Conservation (phyloP, 2,113 vertebrate genomes). For the Orthochromis indermauri region DNA sequence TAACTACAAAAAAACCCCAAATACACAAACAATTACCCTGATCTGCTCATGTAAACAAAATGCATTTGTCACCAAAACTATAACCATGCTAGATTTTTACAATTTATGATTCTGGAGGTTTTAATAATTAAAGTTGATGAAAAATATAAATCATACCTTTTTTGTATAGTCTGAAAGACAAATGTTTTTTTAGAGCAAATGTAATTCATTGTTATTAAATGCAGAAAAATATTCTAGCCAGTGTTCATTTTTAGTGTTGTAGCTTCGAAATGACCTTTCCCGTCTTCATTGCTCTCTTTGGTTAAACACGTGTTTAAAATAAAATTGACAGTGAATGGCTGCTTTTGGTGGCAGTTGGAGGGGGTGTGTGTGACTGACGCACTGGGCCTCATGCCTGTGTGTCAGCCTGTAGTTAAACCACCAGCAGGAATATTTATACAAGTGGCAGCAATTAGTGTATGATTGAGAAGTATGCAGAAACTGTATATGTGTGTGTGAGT, state of each 20-base stretch:
- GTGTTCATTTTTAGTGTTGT: neutral
- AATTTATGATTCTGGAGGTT: neutral
- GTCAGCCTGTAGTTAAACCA: conserved; percentile 21
- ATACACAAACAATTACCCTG: neutral
- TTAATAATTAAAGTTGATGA: neutral
- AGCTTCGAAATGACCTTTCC: neutral
- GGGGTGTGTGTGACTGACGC: neutral
- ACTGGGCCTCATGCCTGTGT: neutral
- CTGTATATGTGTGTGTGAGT: neutral
- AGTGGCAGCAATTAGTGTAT: conserved; percentile 35
- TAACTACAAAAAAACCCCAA: neutral
- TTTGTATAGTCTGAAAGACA: neutral
- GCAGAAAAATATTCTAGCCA: neutral
- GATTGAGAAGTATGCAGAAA: conserved; percentile 31
- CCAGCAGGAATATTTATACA: conserved; percentile 44
- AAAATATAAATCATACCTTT: neutral
- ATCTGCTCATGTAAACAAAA: neutral
- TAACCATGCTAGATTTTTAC: neutral
- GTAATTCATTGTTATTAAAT: neutral
- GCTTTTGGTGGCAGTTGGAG: neutral
- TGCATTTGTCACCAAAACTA: neutral
- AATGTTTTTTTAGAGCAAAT: neutral
- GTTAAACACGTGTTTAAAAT: neutral
- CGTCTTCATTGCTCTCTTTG: neutral
- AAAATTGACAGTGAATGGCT: neutral